A percentile compares a stretch with the other conserved stretches of the same genome.
These are phyloP conservation scores for Myotis findleyi DNA, from an alignment of 2,797 vertebrate genomes.

Conservation along the genomic window DNA sequence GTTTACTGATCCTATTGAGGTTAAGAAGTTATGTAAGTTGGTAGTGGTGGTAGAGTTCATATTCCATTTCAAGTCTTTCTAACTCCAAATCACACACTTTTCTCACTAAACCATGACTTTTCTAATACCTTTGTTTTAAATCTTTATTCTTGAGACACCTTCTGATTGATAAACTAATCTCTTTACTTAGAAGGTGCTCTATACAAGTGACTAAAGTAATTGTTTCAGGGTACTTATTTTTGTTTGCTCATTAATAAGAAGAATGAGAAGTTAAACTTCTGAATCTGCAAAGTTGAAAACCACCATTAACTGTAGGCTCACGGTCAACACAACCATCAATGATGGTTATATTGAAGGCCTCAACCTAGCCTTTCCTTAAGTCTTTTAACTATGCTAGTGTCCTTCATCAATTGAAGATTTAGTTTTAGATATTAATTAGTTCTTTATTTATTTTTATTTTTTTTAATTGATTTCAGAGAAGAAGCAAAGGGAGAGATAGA, in stretches of 20 bases:
- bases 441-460: too few species aligned
- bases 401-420: neutral
- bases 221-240: neutral
- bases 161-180: conserved; percentile 25
- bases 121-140: conserved; percentile 23
- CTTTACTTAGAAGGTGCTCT: neutral
- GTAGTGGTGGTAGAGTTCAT: neutral
- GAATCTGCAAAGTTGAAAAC: neutral
- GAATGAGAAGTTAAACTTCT: conserved; percentile 29
- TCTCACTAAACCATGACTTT: conserved; percentile 6
- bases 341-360: conserved; percentile 6
- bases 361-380: neutral
- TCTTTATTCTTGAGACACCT: conserved; percentile 26
- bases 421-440: neutral
- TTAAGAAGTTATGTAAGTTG: neutral
- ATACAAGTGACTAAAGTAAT: neutral
- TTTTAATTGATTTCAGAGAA: too few species aligned
- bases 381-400: neutral
- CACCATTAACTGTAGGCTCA: neutral
- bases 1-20: neutral
- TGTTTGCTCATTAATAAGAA: conserved; percentile 16
- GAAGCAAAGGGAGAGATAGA: too few species aligned
- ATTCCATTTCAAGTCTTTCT: neutral
- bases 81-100: neutral
- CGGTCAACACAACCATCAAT: neutral